These are phyloP conservation scores for Melanostoma mellinum DNA, from an alignment of 2,888 invertebrate species.

Conservation along the genomic window DNA sequence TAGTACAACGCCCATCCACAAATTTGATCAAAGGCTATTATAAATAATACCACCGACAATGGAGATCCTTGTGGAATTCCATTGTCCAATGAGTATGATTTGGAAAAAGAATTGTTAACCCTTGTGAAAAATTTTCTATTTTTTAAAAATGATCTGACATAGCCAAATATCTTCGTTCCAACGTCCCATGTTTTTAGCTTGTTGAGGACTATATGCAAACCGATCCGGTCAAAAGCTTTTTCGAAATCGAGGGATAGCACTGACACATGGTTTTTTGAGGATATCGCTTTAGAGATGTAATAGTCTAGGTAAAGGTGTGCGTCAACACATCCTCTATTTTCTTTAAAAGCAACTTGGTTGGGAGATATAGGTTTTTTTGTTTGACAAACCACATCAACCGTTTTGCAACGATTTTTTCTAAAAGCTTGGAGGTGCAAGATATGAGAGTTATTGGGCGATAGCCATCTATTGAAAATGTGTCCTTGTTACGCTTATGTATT, in stretches of 20 bases:
- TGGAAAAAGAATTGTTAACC: constrained; percentile 1
- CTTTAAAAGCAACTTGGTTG: constrained; percentile 53
- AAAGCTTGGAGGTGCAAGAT: constrained; percentile 11
- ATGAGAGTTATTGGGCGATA: constrained; percentile 31
- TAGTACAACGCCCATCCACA: no score
- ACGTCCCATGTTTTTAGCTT: constrained; percentile 23
- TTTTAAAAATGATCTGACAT: constrained; percentile 21
- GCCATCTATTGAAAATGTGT: neutral
- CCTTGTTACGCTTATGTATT: constrained; percentile 8
- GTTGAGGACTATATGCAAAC: constrained; percentile 32
- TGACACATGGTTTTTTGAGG: no score
- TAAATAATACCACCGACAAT: no score
- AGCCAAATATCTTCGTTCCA: constrained; percentile 25
- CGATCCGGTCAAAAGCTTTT: constrained; percentile 50
- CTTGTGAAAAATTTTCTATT: constrained; percentile 18
- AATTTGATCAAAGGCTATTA: no score
- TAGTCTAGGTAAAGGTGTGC: constrained; percentile 46
- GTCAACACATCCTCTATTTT: constrained; percentile 44
- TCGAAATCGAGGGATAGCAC: constrained; percentile 42
- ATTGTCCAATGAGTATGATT: neutral
- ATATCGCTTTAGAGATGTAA: constrained; percentile 3
- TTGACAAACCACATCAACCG: constrained; percentile 9
- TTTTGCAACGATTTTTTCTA: constrained; percentile 18
- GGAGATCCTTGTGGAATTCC: no score
- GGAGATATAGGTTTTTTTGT: constrained; percentile 21